Conservation (phyloP, 1,140 invertebrate species). For the Pseudobourletiella spinata region DNA sequence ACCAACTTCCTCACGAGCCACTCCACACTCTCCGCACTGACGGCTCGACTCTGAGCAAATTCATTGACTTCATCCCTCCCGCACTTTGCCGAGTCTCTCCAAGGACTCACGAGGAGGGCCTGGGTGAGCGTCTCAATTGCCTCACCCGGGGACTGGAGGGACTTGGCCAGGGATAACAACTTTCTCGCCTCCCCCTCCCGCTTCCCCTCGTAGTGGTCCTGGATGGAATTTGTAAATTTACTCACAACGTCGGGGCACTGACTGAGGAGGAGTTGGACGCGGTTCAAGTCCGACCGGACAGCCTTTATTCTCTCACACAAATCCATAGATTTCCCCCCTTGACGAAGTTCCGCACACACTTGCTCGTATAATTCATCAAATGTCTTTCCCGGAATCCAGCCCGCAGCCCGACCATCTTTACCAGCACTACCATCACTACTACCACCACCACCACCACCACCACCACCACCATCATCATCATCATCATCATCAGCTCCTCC, state of each 20-base stretch:
- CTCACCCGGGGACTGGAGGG: not conserved
- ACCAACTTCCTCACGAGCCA: not conserved
- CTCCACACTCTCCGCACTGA: not conserved
- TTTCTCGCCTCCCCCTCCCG: not conserved
- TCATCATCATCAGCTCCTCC: not conserved
- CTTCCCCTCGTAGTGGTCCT: conserved; percentile 3
- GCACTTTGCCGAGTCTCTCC: not conserved
- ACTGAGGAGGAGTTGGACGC: conserved; percentile 10
- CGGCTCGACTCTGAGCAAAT: not conserved
- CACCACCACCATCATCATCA: not conserved
- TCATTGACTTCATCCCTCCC: not conserved
- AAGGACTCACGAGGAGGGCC: not conserved
- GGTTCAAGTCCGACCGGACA: conserved; percentile 7
- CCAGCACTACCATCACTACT: not conserved
- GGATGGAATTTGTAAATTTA: not conserved
- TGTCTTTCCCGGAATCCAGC: not conserved
- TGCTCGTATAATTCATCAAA: conserved; percentile 29
- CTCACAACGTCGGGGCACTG: conserved; percentile 7
- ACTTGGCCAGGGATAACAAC: not conserved
- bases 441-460: not conserved
- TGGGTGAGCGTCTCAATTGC: not conserved
- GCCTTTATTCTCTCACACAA: conserved; percentile 20
- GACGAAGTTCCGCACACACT: conserved; percentile 12
- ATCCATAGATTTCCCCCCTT: conserved; percentile 10
- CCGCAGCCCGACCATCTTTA: not conserved